Evolutionary conservation across 1,140 invertebrate genomes (phyloP).

Genomic region (Drosophila busckii): DNA sequence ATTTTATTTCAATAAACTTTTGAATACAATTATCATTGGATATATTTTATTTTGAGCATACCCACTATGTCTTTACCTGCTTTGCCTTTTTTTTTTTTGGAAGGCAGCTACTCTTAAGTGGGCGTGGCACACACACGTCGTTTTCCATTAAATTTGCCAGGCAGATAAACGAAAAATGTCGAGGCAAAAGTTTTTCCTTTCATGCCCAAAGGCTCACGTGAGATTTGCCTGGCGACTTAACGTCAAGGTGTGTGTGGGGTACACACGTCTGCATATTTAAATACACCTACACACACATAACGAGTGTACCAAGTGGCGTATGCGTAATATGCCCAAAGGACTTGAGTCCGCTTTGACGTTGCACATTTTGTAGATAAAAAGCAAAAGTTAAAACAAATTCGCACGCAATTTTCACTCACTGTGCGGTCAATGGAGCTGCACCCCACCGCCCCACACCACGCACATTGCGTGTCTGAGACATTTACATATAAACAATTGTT

Average conservation of each 20-base stretch:
- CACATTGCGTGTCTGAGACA: no score
- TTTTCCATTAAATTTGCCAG: conserved; percentile 69
- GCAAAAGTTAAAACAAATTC: conserved; percentile 76
- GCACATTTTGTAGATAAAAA: conserved; percentile 69
- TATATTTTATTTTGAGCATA: not conserved
- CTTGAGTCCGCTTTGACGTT: conserved; percentile 36
- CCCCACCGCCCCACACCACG: no score
- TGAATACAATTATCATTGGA: no score
- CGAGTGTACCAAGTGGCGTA: conserved; percentile 51
- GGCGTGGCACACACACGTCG: conserved; percentile 49
- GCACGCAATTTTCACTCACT: conserved; percentile 69
- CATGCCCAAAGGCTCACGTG: conserved; percentile 28
- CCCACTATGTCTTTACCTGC: not conserved
- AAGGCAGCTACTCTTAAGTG: conserved; percentile 2
- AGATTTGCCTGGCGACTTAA: conserved; percentile 34
- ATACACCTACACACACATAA: conserved; percentile 8
- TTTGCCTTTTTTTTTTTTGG: conserved; percentile 3
- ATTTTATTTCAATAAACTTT: no score
- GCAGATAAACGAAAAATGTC: conserved; percentile 64
- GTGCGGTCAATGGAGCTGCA: no score
- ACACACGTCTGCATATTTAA: conserved; percentile 15
- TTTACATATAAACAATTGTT: no score
- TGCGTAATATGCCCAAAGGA: conserved; percentile 63
- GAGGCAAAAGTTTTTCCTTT: conserved; percentile 38
- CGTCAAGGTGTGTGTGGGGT: conserved; percentile 1